Evolutionary conservation across 1,140 invertebrate species (phyloP).

Genomic region (Zaprionus kolodkinae): DNA sequence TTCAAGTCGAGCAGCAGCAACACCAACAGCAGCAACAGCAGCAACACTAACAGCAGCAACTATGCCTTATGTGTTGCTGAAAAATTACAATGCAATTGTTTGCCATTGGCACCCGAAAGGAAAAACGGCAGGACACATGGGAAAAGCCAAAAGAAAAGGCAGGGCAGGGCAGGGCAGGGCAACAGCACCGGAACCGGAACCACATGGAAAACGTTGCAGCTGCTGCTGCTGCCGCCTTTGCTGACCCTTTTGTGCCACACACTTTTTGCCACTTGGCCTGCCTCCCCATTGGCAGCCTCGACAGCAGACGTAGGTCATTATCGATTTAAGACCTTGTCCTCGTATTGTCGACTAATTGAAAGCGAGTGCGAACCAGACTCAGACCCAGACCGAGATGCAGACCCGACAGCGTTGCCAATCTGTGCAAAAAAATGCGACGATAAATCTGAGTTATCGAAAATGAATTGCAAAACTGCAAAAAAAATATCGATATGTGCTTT

Average conservation of each 20-base stretch:
- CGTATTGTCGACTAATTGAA: constrained; percentile 49
- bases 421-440: not conserved
- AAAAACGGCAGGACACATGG: constrained; percentile 10
- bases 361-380: constrained; percentile 12
- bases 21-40: constrained; percentile 25
- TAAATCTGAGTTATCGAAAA: not conserved
- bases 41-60: constrained; percentile 32
- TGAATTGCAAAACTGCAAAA: too few species aligned
- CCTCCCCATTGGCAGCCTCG: not conserved
- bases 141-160: constrained; percentile 5
- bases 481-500: too few species aligned
- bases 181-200: constrained; percentile 23
- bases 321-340: constrained; percentile 62
- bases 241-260: not conserved
- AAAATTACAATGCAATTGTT: constrained; percentile 78
- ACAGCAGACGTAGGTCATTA: constrained; percentile 43
- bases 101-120: constrained; percentile 42
- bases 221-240: not conserved
- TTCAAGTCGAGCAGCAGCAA: constrained; percentile 25
- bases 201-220: not conserved
- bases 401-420: not conserved
- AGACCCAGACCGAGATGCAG: too few species aligned
- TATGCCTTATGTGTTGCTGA: constrained; percentile 36
- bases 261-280: not conserved
- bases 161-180: constrained; percentile 39